phyloP scores from a whole-genome alignment of 53 echinoderm and acorn worm genomes.

The Glandiceps talaboti region DNA sequence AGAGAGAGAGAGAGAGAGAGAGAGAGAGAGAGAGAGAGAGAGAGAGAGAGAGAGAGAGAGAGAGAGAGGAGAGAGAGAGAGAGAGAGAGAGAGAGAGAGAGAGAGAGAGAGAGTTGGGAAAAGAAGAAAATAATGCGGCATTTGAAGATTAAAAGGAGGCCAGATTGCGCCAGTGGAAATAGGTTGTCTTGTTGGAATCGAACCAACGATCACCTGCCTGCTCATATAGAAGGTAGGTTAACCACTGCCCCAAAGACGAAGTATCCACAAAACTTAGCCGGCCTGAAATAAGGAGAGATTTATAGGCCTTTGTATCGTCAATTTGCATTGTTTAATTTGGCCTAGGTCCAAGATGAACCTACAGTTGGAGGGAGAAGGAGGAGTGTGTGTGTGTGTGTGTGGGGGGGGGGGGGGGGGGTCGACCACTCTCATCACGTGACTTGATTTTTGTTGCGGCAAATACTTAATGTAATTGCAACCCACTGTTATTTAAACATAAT shows the following conservation, averaged over 20 bases:
- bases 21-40: no score
- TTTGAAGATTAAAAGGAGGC: background rate
- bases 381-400: no score
- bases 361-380: no score
- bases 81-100: no score
- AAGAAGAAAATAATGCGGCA: background rate
- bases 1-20: no score
- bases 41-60: no score
- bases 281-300: background rate
- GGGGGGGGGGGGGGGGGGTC: no score
- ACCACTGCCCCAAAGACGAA: background rate
- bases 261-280: background rate
- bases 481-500: no score
- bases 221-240: background rate
- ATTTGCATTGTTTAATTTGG: background rate
- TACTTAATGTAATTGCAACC: no score
- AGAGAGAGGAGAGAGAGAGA: no score
- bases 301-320: background rate
- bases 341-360: background rate
- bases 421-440: no score
- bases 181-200: background rate
- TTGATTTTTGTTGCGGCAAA: no score
- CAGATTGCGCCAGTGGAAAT: background rate
- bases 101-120: background rate
- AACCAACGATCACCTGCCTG: background rate